Evolutionary conservation across 2,113 vertebrate genomes (phyloP).

Genomic region (Petromus typicus): DNA sequence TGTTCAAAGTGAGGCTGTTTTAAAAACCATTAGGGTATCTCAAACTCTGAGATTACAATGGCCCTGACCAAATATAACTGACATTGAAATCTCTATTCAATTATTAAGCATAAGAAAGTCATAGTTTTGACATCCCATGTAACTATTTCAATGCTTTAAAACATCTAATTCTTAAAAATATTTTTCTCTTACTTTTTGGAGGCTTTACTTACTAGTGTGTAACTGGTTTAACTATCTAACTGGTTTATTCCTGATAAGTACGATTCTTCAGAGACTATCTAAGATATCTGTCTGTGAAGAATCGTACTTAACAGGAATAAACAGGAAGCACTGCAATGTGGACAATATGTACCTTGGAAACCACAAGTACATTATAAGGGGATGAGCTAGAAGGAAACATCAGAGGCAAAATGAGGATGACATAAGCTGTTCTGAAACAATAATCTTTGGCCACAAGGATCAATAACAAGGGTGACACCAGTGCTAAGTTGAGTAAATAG

Average conservation of each 20-base stretch:
- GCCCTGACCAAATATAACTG: neutral
- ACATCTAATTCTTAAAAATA: neutral
- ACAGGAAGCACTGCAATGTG: neutral
- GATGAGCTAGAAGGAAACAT: neutral
- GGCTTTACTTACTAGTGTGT: neutral
- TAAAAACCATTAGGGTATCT: neutral
- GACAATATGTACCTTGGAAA: neutral
- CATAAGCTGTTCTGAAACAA: neutral
- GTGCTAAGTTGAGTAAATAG: neutral
- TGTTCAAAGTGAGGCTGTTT: conserved; percentile 30
- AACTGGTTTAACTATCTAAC: neutral
- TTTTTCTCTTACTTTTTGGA: neutral
- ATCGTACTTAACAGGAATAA: neutral
- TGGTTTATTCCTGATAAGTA: too few relatives aligned
- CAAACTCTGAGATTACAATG: neutral
- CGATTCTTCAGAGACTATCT: too few relatives aligned
- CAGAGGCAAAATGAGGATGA: neutral
- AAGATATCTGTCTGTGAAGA: neutral
- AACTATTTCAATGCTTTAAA: conserved; percentile 15
- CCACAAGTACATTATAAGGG: neutral
- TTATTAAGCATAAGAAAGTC: neutral
- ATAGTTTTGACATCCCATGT: conserved; percentile 1
- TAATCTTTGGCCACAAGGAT: neutral
- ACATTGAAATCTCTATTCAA: conserved; percentile 51
- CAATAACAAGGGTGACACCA: neutral